phyloP scores from a whole-genome alignment of 2,113 vertebrate genomes.

The Cygnus buccinator region DNA sequence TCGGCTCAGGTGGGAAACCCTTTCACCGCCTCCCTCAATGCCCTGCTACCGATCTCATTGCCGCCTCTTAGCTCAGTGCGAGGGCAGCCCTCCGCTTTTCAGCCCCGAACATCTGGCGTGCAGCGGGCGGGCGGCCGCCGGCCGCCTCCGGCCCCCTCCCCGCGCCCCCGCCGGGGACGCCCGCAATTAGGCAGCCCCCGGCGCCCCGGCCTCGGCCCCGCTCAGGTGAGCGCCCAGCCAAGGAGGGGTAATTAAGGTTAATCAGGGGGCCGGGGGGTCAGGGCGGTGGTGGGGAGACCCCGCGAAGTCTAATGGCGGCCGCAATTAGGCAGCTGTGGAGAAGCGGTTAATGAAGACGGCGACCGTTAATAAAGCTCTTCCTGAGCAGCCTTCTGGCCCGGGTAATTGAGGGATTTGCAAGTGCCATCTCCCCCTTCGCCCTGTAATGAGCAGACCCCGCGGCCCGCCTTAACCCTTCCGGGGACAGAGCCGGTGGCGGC shows the following conservation, averaged over 20 bases:
- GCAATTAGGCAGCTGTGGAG: constrained; percentile 78
- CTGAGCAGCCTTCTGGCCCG: constrained; percentile 68
- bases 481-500: not conserved
- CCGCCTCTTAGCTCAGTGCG: constrained; percentile 75
- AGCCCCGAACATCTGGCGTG: constrained; percentile 71
- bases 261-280: constrained; percentile 56
- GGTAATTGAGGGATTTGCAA: constrained; percentile 75
- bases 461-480: constrained; percentile 52
- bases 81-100: constrained; percentile 68
- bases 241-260: constrained; percentile 70
- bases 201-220: not conserved
- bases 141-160: constrained; percentile 7
- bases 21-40: constrained; percentile 73
- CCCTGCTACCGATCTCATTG: constrained; percentile 75
- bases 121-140: constrained; percentile 29
- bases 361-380: constrained; percentile 75
- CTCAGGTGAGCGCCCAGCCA: constrained; percentile 55
- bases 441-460: constrained; percentile 58
- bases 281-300: constrained; percentile 55
- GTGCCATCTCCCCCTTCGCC: constrained; percentile 70
- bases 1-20: constrained; percentile 72
- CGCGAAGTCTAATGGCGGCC: constrained; percentile 63
- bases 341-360: constrained; percentile 74
- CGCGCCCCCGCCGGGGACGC: not conserved
- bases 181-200: not conserved